Evolutionary conservation across 2,888 invertebrate genomes (phyloP).

Genomic region (Philonicus albiceps): DNA sequence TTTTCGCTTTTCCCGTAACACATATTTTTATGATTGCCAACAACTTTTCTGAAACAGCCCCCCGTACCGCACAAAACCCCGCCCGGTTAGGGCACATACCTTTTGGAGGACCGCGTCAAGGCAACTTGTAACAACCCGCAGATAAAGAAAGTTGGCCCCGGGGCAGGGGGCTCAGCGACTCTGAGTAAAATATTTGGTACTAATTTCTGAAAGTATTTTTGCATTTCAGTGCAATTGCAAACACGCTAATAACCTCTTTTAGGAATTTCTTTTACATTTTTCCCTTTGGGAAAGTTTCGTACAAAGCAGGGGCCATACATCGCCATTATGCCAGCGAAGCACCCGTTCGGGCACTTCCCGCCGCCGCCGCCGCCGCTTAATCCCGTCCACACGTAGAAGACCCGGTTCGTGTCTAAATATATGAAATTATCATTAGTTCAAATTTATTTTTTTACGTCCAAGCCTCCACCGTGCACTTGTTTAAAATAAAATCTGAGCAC

Average conservation of each 20-base stretch:
- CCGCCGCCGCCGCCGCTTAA: not conserved
- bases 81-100: not conserved
- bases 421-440: conserved; percentile 45
- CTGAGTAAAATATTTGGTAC: conserved; percentile 28
- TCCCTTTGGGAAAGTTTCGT: conserved; percentile 9
- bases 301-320: conserved; percentile 23
- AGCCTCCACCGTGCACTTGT: not conserved
- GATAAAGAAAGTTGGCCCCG: not conserved
- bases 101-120: not conserved
- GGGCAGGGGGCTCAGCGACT: not conserved
- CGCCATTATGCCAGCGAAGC: conserved; percentile 1
- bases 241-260: conserved; percentile 47
- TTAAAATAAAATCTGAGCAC: conserved; percentile 20
- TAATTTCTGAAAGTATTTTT: conserved; percentile 41
- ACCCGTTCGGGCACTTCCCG: not conserved
- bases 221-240: conserved; percentile 48
- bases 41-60: not conserved
- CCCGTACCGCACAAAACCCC: not conserved
- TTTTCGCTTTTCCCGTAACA: conserved; percentile 3
- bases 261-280: conserved; percentile 17
- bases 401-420: conserved; percentile 45
- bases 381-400: not conserved
- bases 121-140: conserved; percentile 5
- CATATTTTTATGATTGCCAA: conserved; percentile 31
- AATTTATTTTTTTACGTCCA: conserved; percentile 39